Evolutionary conservation across 2,113 vertebrate genomes (phyloP).

Genomic region (Mionectes macconnelli): DNA sequence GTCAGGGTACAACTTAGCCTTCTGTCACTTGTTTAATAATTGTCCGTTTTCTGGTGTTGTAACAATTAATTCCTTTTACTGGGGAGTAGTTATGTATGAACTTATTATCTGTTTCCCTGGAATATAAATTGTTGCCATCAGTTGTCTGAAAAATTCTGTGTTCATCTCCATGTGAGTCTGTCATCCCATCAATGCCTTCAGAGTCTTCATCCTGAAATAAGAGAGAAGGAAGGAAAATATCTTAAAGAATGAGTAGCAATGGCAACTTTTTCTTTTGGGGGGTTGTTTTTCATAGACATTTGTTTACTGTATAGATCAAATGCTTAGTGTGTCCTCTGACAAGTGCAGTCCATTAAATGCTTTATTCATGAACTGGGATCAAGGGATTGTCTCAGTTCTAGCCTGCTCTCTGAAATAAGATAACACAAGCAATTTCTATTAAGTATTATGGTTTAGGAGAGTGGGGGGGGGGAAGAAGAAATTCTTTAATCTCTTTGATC

Average conservation of each 20-base stretch:
- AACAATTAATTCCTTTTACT: not conserved
- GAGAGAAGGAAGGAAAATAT: not conserved
- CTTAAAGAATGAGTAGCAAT: not conserved
- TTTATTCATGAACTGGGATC: conserved; percentile 69
- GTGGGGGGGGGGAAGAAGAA: not conserved
- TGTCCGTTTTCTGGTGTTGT: not conserved
- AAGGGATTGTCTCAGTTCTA: conserved; percentile 58
- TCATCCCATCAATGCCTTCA: not conserved
- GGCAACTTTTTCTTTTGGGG: not conserved
- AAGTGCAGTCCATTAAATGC: conserved; percentile 60
- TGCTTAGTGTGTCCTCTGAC: conserved; percentile 52
- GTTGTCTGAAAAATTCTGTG: not conserved
- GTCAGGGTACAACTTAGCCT: not conserved
- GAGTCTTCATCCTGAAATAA: not conserved
- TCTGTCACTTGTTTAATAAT: not conserved
- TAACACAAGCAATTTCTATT: conserved; percentile 58
- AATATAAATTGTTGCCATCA: not conserved
- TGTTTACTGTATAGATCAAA: conserved; percentile 56
- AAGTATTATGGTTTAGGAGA: conserved; percentile 37
- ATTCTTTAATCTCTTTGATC: conserved; percentile 63
- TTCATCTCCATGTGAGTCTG: not conserved
- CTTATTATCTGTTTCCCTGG: not conserved
- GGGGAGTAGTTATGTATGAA: not conserved
- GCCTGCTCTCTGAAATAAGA: conserved; percentile 56
- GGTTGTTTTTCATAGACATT: conserved; percentile 9